phyloP scores from a whole-genome alignment of 2,888 invertebrate species.

The Nephrotoma appendiculata region DNA sequence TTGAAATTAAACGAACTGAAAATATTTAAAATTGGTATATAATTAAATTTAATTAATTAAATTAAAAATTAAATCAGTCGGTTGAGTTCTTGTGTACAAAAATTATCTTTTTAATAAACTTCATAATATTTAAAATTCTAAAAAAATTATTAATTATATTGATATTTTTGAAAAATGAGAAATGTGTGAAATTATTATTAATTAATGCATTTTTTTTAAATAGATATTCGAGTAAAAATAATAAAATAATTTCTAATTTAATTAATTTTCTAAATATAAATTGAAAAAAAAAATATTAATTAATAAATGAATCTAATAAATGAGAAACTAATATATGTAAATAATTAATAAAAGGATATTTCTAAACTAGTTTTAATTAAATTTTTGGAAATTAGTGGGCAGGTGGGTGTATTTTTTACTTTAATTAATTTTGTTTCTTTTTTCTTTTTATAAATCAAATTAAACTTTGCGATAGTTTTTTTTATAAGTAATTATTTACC shows the following conservation, averaged over 20 bases:
- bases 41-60: background rate
- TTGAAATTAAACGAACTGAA: background rate
- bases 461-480: constrained; percentile 1
- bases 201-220: background rate
- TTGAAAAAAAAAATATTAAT: background rate
- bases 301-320: background rate
- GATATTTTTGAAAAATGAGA: background rate
- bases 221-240: background rate
- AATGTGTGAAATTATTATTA: background rate
- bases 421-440: constrained; percentile 2
- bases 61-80: constrained; percentile 1
- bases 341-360: background rate
- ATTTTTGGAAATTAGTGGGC: background rate
- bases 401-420: constrained; percentile 5
- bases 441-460: constrained; percentile 1
- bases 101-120: background rate
- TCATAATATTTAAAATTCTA: background rate
- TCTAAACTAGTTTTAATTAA: background rate
- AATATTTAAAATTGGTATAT: background rate
- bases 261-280: background rate
- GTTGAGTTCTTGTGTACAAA: constrained; percentile 1
- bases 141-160: background rate
- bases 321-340: background rate
- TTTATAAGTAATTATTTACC: constrained; percentile 35
- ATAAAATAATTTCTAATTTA: background rate